Evolutionary conservation across 1,140 invertebrate species (phyloP), one percentile per base, ranked within the genome.

Genomic region (Orius laevigatus): DNA sequence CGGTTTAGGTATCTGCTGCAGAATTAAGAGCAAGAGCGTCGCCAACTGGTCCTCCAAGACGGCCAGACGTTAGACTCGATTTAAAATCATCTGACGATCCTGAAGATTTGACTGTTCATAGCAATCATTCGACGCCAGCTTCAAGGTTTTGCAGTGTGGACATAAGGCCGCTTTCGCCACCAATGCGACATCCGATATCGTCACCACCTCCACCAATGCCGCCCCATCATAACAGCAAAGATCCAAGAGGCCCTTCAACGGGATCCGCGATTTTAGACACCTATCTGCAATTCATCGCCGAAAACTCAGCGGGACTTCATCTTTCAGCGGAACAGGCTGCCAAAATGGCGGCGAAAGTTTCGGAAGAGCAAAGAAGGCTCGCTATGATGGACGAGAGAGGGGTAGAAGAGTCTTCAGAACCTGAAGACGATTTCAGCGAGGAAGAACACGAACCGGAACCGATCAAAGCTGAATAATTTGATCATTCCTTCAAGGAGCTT

Each of bases 261-360:
- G 81, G 81, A 1, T 85, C 82, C 1, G 79, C 81, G 0, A 72
- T 89, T 25, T 60, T 88, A 14, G 84, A 88, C 60, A 86, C 84
- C 2, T 88, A 87, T 59, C 67, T 89, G 12, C 83, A 87, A 60
- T 75, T 85, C 49, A 85, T 88, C 53, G 81, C 81, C 0, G 84
- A 88, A 58, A 87, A 84, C 57, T 72, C 77, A 31, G 75, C 77
- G 35, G 73, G 74, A 63, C 50, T 60, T 1, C 56, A 58, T 11
- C 35, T 60, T 11, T 52, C 53, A 8, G 44, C 53, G 2, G 59
- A 60, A 42, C 58, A 58, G 46, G 56, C 58, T 12, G 59, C 57
- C 25, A 54, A 57, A 39, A 50, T 58, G 46, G 55, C 57, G 2
- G 56, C 55, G 9, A 55, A 55, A 48, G 49, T 56, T 33, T 49